phyloP scores from a whole-genome alignment of 2,797 vertebrate species.

The Etheostoma nigrum region DNA sequence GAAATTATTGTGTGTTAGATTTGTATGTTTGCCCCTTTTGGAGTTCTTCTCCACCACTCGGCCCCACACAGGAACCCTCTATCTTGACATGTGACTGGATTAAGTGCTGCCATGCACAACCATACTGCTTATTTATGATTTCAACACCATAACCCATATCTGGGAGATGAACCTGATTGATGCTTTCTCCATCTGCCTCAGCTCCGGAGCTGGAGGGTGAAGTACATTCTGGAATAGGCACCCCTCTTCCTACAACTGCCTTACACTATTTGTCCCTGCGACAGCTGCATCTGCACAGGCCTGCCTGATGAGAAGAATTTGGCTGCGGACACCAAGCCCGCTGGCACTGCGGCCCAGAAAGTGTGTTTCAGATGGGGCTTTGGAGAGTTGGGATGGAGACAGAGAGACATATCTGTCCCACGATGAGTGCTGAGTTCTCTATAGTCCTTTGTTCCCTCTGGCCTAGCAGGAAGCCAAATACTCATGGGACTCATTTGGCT shows the following conservation, averaged over 20 bases:
- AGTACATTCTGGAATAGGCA: slow-evolving; percentile 63
- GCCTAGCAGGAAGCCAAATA: slow-evolving; percentile 77
- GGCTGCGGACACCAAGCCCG: slow-evolving; percentile 48
- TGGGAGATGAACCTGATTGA: slow-evolving; percentile 69
- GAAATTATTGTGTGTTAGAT: slow-evolving; percentile 14
- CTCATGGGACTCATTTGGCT: slow-evolving; percentile 78
- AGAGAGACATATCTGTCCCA: slow-evolving; percentile 78
- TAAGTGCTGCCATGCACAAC: slow-evolving; percentile 52
- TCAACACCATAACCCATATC: slow-evolving; percentile 61
- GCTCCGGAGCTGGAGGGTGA: slow-evolving; percentile 49
- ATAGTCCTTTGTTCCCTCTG: slow-evolving; percentile 77
- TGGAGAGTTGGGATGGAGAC: slow-evolving; percentile 56
- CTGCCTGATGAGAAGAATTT: slow-evolving; percentile 70
- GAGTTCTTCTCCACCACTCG: slow-evolving; percentile 12
- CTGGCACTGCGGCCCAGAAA: slow-evolving; percentile 59
- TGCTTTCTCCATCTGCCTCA: slow-evolving; percentile 67
- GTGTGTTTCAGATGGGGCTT: slow-evolving; percentile 62
- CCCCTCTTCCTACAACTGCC: slow-evolving; percentile 55
- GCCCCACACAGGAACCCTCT: slow-evolving; percentile 31
- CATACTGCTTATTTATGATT: slow-evolving; percentile 64
- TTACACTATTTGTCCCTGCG: slow-evolving; percentile 50
- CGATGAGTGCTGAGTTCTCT: slow-evolving; percentile 73
- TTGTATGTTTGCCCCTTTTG: slow-evolving; percentile 27
- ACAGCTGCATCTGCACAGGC: slow-evolving; percentile 76
- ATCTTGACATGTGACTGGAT: slow-evolving; percentile 56